Evolutionary conservation across 2,113 vertebrate genomes (phyloP).

Genomic region (Pluvialis apricaria): DNA sequence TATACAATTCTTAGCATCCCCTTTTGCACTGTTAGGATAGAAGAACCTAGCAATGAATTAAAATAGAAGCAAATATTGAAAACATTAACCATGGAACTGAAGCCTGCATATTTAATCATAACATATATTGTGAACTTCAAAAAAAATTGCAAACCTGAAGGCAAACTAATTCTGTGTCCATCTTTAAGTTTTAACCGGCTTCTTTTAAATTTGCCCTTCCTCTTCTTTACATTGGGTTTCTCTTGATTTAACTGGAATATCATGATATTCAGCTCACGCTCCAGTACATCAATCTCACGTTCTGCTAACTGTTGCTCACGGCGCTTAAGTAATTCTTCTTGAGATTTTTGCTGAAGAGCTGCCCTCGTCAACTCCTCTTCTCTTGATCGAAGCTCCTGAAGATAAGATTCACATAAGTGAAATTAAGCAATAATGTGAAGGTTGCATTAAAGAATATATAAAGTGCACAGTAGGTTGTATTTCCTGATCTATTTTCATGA

Average conservation of each 20-base stretch:
- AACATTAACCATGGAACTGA: background rate
- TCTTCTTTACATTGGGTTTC: slow-evolving; percentile 92
- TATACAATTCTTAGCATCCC: background rate
- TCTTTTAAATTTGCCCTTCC: slow-evolving; percentile 92
- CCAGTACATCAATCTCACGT: slow-evolving; percentile 91
- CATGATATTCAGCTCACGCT: slow-evolving; percentile 93
- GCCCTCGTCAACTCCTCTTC: slow-evolving; percentile 94
- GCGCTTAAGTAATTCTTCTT: slow-evolving; percentile 88
- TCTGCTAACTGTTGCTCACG: slow-evolving; percentile 92
- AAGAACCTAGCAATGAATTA: background rate
- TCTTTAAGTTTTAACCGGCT: slow-evolving; percentile 92
- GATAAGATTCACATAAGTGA: background rate
- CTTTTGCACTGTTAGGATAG: background rate
- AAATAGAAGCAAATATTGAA: background rate
- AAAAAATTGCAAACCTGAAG: slow-evolving; percentile 80
- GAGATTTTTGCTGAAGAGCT: slow-evolving; percentile 92
- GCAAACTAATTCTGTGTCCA: slow-evolving; percentile 93
- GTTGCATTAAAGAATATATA: background rate
- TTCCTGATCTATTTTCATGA: background rate
- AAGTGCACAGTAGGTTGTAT: background rate
- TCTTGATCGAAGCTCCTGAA: slow-evolving; percentile 89
- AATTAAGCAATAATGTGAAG: background rate
- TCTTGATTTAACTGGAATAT: slow-evolving; percentile 96
- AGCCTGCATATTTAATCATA: background rate
- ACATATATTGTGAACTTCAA: background rate